Evolutionary conservation across 2,888 invertebrate species (phyloP).

Genomic region (Acronicta aceris): DNA sequence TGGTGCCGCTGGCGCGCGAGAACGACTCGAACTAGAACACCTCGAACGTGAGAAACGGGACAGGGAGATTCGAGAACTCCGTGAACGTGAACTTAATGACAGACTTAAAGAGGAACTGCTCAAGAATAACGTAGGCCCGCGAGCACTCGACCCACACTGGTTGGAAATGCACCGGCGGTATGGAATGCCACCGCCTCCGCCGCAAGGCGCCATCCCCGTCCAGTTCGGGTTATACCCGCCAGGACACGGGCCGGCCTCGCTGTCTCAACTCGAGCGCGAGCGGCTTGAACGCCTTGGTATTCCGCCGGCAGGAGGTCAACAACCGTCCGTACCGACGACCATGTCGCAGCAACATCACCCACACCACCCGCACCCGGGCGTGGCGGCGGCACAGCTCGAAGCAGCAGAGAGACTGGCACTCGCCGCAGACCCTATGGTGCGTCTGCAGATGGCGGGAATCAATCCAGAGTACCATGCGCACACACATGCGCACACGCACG

Average conservation of each 20-base stretch:
- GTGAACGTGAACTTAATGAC: constrained; percentile 94
- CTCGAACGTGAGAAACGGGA: constrained; percentile 92
- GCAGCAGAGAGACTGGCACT: constrained; percentile 94
- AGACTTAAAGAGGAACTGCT: constrained; percentile 96
- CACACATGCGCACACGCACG: constrained; percentile 97
- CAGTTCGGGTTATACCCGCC: constrained; percentile 93
- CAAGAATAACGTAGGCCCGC: constrained; percentile 91
- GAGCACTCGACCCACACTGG: constrained; percentile 94
- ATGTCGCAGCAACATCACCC: constrained; percentile 89
- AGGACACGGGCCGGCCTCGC: constrained; percentile 91
- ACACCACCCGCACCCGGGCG: constrained; percentile 87
- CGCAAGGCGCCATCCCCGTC: constrained; percentile 91
- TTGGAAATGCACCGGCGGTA: constrained; percentile 96
- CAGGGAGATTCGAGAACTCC: constrained; percentile 93
- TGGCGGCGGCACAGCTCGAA: constrained; percentile 91
- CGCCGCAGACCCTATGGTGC: constrained; percentile 97
- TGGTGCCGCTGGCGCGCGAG: constrained; percentile 91
- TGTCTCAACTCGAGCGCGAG: constrained; percentile 96
- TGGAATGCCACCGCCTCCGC: constrained; percentile 90
- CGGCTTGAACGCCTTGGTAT: constrained; percentile 95
- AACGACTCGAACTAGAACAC: constrained; percentile 91
- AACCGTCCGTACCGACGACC: constrained; percentile 77
- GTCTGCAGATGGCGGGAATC: constrained; percentile 97
- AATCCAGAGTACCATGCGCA: constrained; percentile 97
- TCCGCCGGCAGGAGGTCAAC: constrained; percentile 88